Percentiles rank a stretch among this genome's conserved stretches.
phyloP scores from a whole-genome alignment of 1,140 invertebrate genomes.

The Lordiphosa stackelbergi region DNA sequence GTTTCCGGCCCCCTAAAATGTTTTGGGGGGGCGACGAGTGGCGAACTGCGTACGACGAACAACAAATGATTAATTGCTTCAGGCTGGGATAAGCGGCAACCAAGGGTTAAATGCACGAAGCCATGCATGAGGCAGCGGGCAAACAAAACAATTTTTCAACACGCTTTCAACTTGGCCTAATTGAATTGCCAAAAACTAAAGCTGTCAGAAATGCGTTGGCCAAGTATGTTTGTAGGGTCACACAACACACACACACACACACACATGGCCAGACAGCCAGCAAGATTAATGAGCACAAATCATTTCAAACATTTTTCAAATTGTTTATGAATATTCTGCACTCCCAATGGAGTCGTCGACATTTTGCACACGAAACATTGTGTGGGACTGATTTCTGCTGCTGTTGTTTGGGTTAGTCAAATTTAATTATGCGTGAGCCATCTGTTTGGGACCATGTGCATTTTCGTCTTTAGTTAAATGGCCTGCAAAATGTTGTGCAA shows the following conservation, averaged over 20 bases:
- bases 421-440: conserved; percentile 11
- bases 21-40: background rate
- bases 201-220: conserved; percentile 47
- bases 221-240: conserved; percentile 13
- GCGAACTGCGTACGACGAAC: background rate
- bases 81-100: conserved; percentile 11
- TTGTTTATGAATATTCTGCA: conserved; percentile 52
- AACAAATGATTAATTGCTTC: conserved; percentile 40
- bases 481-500: conserved; percentile 9
- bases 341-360: conserved; percentile 23
- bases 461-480: conserved; percentile 10
- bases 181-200: conserved; percentile 60
- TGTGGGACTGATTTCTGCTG: conserved; percentile 2
- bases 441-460: conserved; percentile 8
- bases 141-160: conserved; percentile 50
- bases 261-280: conserved; percentile 7
- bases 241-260: conserved; percentile 14
- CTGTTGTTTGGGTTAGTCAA: conserved; percentile 4
- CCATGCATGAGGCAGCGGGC: conserved; percentile 15
- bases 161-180: conserved; percentile 53
- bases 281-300: conserved; percentile 58
- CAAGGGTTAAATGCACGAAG: conserved; percentile 31
- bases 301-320: conserved; percentile 58
- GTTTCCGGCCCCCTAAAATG: conserved; percentile 38
- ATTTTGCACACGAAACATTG: conserved; percentile 4